Evolutionary conservation across 2,113 vertebrate species (phyloP), one percentile per base, ranked within the genome.

Genomic region (Syngnathoides biaculeatus): DNA sequence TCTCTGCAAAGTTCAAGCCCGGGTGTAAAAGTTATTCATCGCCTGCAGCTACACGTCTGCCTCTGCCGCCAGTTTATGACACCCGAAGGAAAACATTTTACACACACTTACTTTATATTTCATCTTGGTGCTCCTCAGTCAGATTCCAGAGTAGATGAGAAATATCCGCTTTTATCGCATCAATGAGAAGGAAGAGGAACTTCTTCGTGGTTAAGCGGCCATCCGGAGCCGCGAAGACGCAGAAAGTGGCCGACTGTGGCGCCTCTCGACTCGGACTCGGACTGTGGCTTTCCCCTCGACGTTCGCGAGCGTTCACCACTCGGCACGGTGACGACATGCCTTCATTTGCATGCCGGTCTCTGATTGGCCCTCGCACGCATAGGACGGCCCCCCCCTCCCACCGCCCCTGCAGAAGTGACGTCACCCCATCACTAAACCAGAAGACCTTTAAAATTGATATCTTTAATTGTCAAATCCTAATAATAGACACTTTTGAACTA

Each of bases 91-190:
- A 26, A 42, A 26, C n/a, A n/a, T n/a, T 43, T 40, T 17, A 42
- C 40, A 19, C 11, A 43, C 71, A 90, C 92, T 92, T 88, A 92
- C 92, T 91, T 92, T 92, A 75, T 92, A 90, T 80, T 92, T 92
- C 92, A 92, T 92, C 17, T 73, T 81, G 72, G 40, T 19, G 56
- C 38, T 27, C 52, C 64, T 79, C 75, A 43, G n/a, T 6, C 15
- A 30, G 74, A 79, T 75, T 86, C 81, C 79, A 9, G 56, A 7
- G 38, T 71, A 72, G 72, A 70, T 78, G 65, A 77, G 61, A 77
- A 78, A 84, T 74, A 91, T 90, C 89, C 90, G 79, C 62, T 75
- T 72, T 40, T 69, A 27, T 64, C 17, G 74, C 73, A 22, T 68
- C 67, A 70, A 65, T 35, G 45, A 20, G 30, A 65, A 22, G 39